Conservation (phyloP, 1,140 invertebrate genomes). For the Nilaparvata lugens region DNA sequence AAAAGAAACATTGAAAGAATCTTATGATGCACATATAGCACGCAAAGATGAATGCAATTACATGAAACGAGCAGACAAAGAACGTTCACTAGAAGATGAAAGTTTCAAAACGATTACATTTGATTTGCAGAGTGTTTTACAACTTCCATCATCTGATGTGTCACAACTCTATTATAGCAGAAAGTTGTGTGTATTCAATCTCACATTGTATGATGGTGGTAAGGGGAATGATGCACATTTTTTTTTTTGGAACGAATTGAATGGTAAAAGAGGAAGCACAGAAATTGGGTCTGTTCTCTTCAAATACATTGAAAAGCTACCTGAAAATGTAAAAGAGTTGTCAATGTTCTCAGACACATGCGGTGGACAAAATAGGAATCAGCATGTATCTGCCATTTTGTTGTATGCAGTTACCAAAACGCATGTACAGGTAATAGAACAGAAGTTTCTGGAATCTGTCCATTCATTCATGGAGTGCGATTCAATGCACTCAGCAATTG, state of each 20-base stretch:
- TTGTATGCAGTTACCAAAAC: conserved; percentile 11
- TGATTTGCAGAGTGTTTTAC: conserved; percentile 25
- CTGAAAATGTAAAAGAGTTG: conserved; percentile 16
- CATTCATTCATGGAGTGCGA: not conserved
- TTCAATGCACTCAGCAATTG: no score
- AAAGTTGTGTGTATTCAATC: conserved; percentile 25
- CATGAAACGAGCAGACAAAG: not conserved
- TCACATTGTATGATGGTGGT: conserved; percentile 22
- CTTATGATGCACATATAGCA: no score
- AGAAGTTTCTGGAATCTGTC: not conserved
- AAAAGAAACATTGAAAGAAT: no score
- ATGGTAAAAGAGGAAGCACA: conserved; percentile 20
- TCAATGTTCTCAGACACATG: conserved; percentile 29
- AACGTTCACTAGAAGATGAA: conserved; percentile 4
- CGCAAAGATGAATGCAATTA: no score
- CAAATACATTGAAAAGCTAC: conserved; percentile 14
- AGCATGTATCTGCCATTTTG: conserved; percentile 18
- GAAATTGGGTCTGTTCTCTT: conserved; percentile 18
- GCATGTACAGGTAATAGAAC: conserved; percentile 9
- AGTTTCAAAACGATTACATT: conserved; percentile 19
- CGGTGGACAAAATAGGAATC: conserved; percentile 33
- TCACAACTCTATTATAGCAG: conserved; percentile 24
- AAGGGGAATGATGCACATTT: conserved; percentile 21
- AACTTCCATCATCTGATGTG: conserved; percentile 22
- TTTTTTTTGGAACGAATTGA: conserved; percentile 22